phyloP scores from a whole-genome alignment of 2,113 vertebrate species.

The Manacus vitellinus region DNA sequence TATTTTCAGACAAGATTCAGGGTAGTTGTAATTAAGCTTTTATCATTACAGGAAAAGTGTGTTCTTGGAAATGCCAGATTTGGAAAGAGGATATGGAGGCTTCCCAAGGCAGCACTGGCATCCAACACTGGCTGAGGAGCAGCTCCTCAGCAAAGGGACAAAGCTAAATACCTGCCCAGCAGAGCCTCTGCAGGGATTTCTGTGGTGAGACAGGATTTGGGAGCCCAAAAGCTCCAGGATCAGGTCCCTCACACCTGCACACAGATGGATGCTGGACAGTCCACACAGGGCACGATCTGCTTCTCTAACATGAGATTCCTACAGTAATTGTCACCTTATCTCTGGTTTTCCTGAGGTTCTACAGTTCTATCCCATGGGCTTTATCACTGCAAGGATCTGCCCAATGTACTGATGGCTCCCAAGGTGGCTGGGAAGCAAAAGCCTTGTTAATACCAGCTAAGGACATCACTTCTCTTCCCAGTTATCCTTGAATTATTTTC shows the following conservation, averaged over 20 bases:
- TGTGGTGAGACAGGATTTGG: not conserved
- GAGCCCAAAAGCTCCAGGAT: not conserved
- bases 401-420: not conserved
- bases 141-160: not conserved
- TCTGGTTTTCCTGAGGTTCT: not conserved
- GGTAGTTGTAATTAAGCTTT: not conserved
- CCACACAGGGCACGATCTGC: not conserved
- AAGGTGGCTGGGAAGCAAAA: not conserved
- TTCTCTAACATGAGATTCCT: not conserved
- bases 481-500: not conserved
- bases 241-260: not conserved
- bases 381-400: not conserved
- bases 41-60: not conserved
- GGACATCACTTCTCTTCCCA: not conserved
- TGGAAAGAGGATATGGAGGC: not conserved
- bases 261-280: not conserved
- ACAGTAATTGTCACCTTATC: not conserved
- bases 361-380: not conserved
- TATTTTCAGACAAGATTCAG: not conserved
- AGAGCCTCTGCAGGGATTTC: not conserved
- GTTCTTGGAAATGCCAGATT: not conserved
- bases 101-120: not conserved
- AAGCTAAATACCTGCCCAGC: not conserved
- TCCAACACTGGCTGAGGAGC: not conserved
- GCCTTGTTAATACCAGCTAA: not conserved